Evolutionary conservation across 2,888 invertebrate species (phyloP).

Genomic region (Hemicrepidius hirtus): DNA sequence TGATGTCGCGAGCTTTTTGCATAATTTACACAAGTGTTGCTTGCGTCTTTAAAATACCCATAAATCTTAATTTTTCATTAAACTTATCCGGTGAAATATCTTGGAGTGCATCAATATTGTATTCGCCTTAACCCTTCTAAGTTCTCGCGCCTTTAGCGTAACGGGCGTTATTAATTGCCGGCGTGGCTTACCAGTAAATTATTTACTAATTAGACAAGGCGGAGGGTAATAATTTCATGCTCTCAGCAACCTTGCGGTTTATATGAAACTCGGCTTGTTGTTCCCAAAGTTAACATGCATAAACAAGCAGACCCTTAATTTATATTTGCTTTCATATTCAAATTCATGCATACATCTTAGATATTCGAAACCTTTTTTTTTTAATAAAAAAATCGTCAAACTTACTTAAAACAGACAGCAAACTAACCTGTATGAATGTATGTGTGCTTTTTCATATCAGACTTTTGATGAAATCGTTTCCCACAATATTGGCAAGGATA

Average conservation of each 20-base stretch:
- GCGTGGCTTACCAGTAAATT: constrained; percentile 73
- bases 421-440: constrained; percentile 93
- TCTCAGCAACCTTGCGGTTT: constrained; percentile 67
- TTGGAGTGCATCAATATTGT: constrained; percentile 52
- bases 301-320: constrained; percentile 25
- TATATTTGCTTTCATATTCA: constrained; percentile 3
- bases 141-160: constrained; percentile 59
- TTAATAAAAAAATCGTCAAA: neutral
- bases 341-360: neutral
- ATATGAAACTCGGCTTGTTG: constrained; percentile 57
- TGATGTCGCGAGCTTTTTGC: constrained; percentile 46
- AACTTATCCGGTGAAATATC: constrained; percentile 50
- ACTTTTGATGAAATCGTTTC: constrained; percentile 98
- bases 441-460: constrained; percentile 99
- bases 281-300: constrained; percentile 40
- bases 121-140: constrained; percentile 62
- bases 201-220: constrained; percentile 74
- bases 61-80: constrained; percentile 54
- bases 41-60: constrained; percentile 46
- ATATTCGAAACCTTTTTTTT: neutral
- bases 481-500: constrained; percentile 99
- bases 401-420: constrained; percentile 3
- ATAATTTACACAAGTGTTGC: constrained; percentile 48
- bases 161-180: constrained; percentile 73
- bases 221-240: constrained; percentile 68